phyloP scores from a whole-genome alignment of 92 coral and sea anemone genomes.

The Phenganax subtilis region DNA sequence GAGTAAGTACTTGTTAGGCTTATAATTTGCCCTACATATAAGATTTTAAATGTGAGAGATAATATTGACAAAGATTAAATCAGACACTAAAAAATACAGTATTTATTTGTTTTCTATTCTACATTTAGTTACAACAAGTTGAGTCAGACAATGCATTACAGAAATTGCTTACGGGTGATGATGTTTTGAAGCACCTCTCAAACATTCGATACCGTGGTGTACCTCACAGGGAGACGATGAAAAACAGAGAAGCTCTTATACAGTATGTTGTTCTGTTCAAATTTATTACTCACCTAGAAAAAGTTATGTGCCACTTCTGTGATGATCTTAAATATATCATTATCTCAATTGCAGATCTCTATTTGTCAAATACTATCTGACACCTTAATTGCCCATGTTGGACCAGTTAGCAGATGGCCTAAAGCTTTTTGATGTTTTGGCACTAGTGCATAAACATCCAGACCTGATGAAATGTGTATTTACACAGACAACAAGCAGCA shows the following conservation, averaged over 20 bases:
- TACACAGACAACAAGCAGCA: background rate
- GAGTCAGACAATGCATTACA: background rate
- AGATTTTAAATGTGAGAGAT: background rate
- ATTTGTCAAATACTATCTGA: constrained; percentile 33
- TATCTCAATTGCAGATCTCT: constrained; percentile 22
- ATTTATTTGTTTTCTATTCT: background rate
- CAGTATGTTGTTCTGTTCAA: background rate
- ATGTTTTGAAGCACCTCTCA: constrained; percentile 6
- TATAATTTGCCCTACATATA: background rate
- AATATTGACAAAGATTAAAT: background rate
- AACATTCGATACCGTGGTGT: constrained; percentile 1
- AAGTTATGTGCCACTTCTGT: background rate
- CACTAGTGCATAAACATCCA: constrained; percentile 12
- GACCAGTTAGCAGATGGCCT: constrained; percentile 43
- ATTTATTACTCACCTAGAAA: background rate
- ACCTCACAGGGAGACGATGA: constrained; percentile 1
- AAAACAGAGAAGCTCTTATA: background rate
- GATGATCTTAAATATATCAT: background rate
- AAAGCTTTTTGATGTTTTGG: constrained; percentile 40
- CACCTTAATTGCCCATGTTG: constrained; percentile 47
- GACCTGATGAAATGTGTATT: constrained; percentile 40
- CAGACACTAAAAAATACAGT: background rate
- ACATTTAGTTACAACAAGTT: background rate
- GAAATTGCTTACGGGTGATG: background rate
- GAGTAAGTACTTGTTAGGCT: background rate